phyloP scores from a whole-genome alignment of 2,113 vertebrate genomes.

The Pao palembangensis region DNA sequence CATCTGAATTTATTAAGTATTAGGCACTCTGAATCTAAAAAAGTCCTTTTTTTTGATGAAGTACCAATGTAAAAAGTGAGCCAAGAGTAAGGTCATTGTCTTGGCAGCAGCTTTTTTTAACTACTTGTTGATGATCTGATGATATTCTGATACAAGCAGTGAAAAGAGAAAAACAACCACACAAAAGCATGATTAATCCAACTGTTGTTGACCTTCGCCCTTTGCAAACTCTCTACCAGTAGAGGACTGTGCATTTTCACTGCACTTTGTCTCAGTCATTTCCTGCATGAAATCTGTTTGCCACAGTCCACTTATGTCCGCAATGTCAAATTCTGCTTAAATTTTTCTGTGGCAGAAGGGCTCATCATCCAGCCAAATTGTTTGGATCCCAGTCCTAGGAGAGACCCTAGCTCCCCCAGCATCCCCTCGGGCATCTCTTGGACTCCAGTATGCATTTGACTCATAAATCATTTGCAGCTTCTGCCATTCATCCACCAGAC shows the following conservation, averaged over 20 bases:
- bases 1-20: too few species aligned
- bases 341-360: constrained; percentile 20
- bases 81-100: too few species aligned
- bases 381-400: constrained; percentile 35
- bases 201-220: too few species aligned
- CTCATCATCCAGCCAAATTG: constrained; percentile 22
- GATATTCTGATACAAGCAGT: too few species aligned
- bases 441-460: constrained; percentile 37
- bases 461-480: constrained; percentile 30
- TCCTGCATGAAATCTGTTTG: constrained; percentile 7
- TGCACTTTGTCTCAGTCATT: constrained; percentile 10
- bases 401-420: constrained; percentile 11
- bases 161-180: too few species aligned
- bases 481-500: constrained; percentile 23
- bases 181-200: too few species aligned
- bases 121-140: too few species aligned
- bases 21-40: too few species aligned
- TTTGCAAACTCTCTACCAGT: too few species aligned
- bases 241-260: constrained; percentile 1
- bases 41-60: too few species aligned
- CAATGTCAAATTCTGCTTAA: constrained; percentile 13
- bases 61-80: too few species aligned
- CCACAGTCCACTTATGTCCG: not conserved
- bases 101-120: too few species aligned
- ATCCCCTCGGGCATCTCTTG: constrained; percentile 4